Percentiles rank a stretch among this genome's conserved stretches.
Conservation (phyloP, 30 jellyfish, hydroid and myxozoan species). For the Aurelia coerulea region DNA sequence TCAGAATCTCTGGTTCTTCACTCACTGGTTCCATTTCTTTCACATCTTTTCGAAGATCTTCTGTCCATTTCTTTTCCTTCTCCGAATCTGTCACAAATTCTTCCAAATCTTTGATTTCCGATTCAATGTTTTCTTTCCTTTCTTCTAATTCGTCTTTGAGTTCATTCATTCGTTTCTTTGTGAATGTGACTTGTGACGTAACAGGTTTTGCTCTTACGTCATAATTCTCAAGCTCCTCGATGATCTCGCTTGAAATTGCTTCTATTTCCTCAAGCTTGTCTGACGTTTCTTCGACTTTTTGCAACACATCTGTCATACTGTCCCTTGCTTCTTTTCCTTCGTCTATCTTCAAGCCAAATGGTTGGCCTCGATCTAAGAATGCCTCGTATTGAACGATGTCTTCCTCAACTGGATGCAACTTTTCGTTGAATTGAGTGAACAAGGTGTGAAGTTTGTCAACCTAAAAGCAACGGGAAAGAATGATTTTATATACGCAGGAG, state of each 20-base stretch:
- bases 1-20: slow-evolving; percentile 71
- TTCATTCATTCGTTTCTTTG: slow-evolving; percentile 63
- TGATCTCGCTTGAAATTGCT: slow-evolving; percentile 46
- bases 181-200: slow-evolving; percentile 34
- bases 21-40: slow-evolving; percentile 18
- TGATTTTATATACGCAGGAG: neutral
- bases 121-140: slow-evolving; percentile 53
- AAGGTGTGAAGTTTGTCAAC: slow-evolving; percentile 48
- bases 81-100: slow-evolving; percentile 24
- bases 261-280: slow-evolving; percentile 35
- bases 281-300: slow-evolving; percentile 45
- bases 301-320: slow-evolving; percentile 34
- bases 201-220: slow-evolving; percentile 69
- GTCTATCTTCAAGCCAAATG: slow-evolving; percentile 71
- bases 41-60: slow-evolving; percentile 20
- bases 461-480: slow-evolving; percentile 10
- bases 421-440: slow-evolving; percentile 61
- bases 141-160: slow-evolving; percentile 38
- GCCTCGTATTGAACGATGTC: slow-evolving; percentile 50
- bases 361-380: slow-evolving; percentile 48
- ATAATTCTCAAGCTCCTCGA: slow-evolving; percentile 44
- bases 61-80: slow-evolving; percentile 45
- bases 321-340: slow-evolving; percentile 55
- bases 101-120: slow-evolving; percentile 43
- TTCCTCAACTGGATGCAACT: slow-evolving; percentile 59